Base-by-base conservation (phyloP, 1,140 invertebrate species). In the Solenopsis invicta region DNA sequence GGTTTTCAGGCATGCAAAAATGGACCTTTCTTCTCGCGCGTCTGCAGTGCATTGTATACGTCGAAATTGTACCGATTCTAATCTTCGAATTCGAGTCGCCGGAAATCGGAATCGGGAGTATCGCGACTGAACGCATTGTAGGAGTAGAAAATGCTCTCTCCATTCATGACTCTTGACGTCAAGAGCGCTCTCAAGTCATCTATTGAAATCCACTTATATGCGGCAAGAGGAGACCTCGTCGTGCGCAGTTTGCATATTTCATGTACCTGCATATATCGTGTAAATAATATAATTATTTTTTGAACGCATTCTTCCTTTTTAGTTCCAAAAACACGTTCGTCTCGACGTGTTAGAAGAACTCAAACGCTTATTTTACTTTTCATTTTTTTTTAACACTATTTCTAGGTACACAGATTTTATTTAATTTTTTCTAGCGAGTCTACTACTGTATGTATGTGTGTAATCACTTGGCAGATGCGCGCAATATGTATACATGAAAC, bases 211-310 rank as follows among this genome's bases (percentile, higher is more conserved):
- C 56, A 69, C 41, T 21, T 41, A 59, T 8, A 56, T 41, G 9
- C 21, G 48, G 18, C 18, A 45, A 50, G 10, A 52, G 16, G 12
- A 76, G 66, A 72, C 56, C 41, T 61, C 48, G 29, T 81, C 48
- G 48, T 37, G 29, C 54, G 64, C 69, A 80, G 66, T 64, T 64
- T 87, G 18, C 45, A 87, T 41, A 41, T 85, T 76, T 87, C 87
- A 24, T 85, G 37, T 56, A 72, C 52, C 29, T 87, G 71, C 85
- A 85, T 62, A 85, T 85, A 85, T 56, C 16, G 29, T 87, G 82
- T 85, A 87, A 85, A 87, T 85, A 87, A 77, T 76, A 87, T n/a
- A 81, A 81, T 76, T 80, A 88, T 71, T 78, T 71, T 82, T 76
- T 52, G 12, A 45, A 87, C 72, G 50, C 75, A 75, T 69, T 56